Base-by-base conservation (phyloP, 2,797 vertebrate species). In the Poecile montanus region DNA sequence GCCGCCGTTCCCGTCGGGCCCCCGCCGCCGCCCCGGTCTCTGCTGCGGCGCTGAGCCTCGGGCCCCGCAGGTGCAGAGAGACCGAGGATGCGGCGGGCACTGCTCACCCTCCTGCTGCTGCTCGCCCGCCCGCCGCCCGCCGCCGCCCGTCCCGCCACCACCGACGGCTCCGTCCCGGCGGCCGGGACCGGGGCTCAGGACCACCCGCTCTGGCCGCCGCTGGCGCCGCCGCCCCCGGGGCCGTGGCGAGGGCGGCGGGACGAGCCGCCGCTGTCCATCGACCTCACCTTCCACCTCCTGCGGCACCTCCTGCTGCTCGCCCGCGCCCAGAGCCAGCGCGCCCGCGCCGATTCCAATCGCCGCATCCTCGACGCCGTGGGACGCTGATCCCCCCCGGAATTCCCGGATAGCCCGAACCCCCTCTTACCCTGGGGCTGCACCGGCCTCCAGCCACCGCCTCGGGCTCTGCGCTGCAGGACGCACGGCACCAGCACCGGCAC, bases 231-330 rank as follows among this genome's bases (percentile, higher is more conserved):
- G 38, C 14, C 26, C 20, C 10, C 86, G 78, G 61, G 51, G 12
- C 90, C 14, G 48, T 75, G 71, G 73, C 7, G 68, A 81, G 50
- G 68, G 61, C 36, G 87, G 89, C 58, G 93, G 89, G 81, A 95
- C 82, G 98, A 99, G 66, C 98, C 99, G 19, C 98, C 98, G 12
- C 98, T 99, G 70, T 99, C 99, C 91, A 99, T 99, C 92, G 99
- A 99, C 97, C 98, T 99, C 95, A 99, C 99, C 80, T 99, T 99
- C 98, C 99, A 99, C 97, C 98, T 99, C 77, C 98, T 99, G 86
- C 97, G 99, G 96, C 98, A 99, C 63, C 99, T 99, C 98, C 98
- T 99, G 95, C 98, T 99, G 88, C 98, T 99, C 96, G 98, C 98
- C 66, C 98, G 98, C 94, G 97, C 97, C 61, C 98, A 99, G 96